A percentile compares a stretch with the other conserved stretches of the same genome.
These are phyloP conservation scores for Drosophila murphyi DNA, from an alignment of 1,140 invertebrate species.

Conservation along the genomic window DNA sequence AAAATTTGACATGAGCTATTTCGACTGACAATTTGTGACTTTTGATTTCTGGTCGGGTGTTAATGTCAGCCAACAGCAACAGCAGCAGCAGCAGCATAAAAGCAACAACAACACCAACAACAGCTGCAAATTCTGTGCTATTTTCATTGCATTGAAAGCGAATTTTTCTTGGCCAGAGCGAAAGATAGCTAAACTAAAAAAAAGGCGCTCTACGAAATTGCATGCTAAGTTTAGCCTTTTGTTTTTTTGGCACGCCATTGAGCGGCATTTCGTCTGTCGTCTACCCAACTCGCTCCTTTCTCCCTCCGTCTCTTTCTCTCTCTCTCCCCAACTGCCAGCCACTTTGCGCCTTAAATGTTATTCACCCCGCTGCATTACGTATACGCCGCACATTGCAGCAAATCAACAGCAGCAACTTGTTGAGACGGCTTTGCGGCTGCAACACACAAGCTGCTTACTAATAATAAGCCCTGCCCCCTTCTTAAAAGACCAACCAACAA, in stretches of 20 bases:
- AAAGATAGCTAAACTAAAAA: background rate
- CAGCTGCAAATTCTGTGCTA: constrained; percentile 61
- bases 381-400: constrained; percentile 57
- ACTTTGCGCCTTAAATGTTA: constrained; percentile 62
- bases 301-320: background rate
- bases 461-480: constrained; percentile 4
- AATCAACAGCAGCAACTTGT: constrained; percentile 55
- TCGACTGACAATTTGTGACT: constrained; percentile 40
- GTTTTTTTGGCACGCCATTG: constrained; percentile 78
- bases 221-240: constrained; percentile 83
- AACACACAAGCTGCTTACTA: constrained; percentile 37
- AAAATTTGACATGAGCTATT: constrained; percentile 67
- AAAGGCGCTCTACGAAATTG: constrained; percentile 46
- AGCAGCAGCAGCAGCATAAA: background rate
- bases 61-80: constrained; percentile 59
- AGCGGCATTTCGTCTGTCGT: constrained; percentile 62
- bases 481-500: constrained; percentile 3
- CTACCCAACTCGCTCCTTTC: too few species aligned
- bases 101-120: background rate
- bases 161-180: constrained; percentile 52
- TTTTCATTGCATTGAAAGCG: constrained; percentile 71
- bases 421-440: constrained; percentile 58
- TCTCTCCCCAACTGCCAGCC: background rate
- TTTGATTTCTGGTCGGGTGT: constrained; percentile 43
- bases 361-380: constrained; percentile 76